A percentile compares a stretch with the other conserved stretches of the same genome.
Conservation (phyloP, 2,888 invertebrate species). For the Sarcophaga rosellei region DNA sequence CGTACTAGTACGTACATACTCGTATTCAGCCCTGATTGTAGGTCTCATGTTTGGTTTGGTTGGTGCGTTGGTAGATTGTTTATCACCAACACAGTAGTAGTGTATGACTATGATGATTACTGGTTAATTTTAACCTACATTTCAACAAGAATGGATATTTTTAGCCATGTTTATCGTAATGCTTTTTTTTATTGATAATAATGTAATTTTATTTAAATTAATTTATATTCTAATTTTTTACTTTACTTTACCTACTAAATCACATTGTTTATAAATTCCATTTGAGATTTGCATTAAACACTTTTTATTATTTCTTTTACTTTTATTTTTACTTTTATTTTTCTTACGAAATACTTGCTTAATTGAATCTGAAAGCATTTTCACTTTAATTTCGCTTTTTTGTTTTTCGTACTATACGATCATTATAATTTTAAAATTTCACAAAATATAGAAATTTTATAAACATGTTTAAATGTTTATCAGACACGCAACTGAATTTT, state of each 20-base stretch:
- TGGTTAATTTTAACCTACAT: background rate
- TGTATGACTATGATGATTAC: background rate
- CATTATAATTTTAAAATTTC: constrained; percentile 10
- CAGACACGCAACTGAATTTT: constrained; percentile 33
- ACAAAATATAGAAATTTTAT: background rate
- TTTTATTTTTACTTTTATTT: constrained; percentile 27
- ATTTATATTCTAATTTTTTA: constrained; percentile 8
- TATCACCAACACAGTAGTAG: background rate
- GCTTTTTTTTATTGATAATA: no score
- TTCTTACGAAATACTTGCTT: constrained; percentile 44
- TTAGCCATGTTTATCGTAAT: background rate
- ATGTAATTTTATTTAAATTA: background rate
- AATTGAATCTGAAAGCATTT: constrained; percentile 45
- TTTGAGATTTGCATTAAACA: constrained; percentile 33
- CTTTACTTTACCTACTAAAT: constrained; percentile 36
- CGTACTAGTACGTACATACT: constrained; percentile 46
- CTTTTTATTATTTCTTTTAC: constrained; percentile 24
- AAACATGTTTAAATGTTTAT: constrained; percentile 29
- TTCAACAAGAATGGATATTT: background rate
- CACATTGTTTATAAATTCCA: constrained; percentile 28
- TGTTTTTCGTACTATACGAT: background rate
- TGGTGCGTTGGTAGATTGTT: background rate
- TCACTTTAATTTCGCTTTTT: background rate
- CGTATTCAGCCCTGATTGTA: background rate
- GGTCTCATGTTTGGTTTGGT: background rate